Conservation (phyloP, 2,888 invertebrate species). For the Cecidostiba fungosa region DNA sequence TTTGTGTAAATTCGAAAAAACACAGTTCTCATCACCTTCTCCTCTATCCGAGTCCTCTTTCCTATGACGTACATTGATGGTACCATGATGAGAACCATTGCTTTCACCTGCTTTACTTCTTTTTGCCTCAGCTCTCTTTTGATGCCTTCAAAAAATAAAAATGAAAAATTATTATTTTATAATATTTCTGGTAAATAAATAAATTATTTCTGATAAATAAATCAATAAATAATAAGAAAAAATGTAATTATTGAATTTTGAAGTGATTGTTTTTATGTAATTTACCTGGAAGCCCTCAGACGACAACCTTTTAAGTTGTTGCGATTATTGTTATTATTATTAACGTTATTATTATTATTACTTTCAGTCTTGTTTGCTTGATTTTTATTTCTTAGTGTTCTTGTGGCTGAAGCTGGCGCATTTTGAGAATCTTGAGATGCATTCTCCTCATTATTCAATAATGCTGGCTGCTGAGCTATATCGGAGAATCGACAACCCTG, state of each 20-base stretch:
- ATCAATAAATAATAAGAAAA: not conserved
- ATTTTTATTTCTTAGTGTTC: conserved; percentile 78
- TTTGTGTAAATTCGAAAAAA: conserved; percentile 72
- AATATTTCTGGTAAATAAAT: not conserved
- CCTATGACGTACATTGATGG: conserved; percentile 70
- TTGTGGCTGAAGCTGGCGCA: conserved; percentile 71
- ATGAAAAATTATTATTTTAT: conserved; percentile 5
- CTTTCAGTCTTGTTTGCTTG: conserved; percentile 74
- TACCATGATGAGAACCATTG: conserved; percentile 66
- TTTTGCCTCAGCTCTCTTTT: conserved; percentile 75
- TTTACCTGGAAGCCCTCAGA: conserved; percentile 76
- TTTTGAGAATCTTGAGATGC: conserved; percentile 71
- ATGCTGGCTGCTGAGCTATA: conserved; percentile 79
- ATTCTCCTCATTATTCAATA: conserved; percentile 73
- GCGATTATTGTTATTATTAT: conserved; percentile 65
- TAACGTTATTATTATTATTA: conserved; percentile 70
- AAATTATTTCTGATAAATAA: not conserved
- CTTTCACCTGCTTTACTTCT: conserved; percentile 70
- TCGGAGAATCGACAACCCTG: conserved; percentile 89
- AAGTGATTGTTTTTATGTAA: conserved; percentile 18
- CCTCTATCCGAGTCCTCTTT: conserved; percentile 75
- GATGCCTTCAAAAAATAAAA: conserved; percentile 69
- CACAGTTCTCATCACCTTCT: conserved; percentile 69
- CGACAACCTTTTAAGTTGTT: conserved; percentile 71
- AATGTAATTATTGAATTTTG: not conserved